phyloP scores from a whole-genome alignment of 2,797 vertebrate genomes.

The Chromobotia macracanthus region DNA sequence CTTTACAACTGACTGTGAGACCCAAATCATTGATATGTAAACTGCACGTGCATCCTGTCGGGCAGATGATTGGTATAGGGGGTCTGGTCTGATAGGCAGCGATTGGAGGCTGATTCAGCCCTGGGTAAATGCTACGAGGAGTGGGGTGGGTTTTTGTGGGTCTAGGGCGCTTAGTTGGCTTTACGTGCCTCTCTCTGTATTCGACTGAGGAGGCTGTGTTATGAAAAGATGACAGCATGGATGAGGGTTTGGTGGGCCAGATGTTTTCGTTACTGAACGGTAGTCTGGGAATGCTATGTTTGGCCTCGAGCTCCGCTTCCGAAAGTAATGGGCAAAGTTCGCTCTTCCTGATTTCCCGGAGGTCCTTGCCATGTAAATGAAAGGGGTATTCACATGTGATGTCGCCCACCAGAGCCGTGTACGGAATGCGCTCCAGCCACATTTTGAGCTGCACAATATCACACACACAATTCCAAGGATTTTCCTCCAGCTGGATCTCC shows the following conservation, averaged over 20 bases:
- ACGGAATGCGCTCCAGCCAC: constrained; percentile 96
- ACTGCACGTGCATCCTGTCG: constrained; percentile 92
- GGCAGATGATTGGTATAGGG: constrained; percentile 97
- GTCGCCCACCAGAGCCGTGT: constrained; percentile 94
- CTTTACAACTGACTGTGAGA: constrained; percentile 97
- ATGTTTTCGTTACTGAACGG: constrained; percentile 90
- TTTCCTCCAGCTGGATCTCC: constrained; percentile 98
- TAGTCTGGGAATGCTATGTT: constrained; percentile 89
- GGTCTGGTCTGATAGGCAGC: constrained; percentile 96
- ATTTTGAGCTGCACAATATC: constrained; percentile 96
- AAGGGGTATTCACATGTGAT: constrained; percentile 97
- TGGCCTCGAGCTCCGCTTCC: constrained; percentile 91
- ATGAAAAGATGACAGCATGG: constrained; percentile 96
- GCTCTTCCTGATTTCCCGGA: constrained; percentile 91
- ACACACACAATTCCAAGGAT: constrained; percentile 97
- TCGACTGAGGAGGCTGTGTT: constrained; percentile 97
- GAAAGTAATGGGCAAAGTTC: constrained; percentile 93
- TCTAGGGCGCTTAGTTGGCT: constrained; percentile 90
- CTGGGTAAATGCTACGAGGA: constrained; percentile 90
- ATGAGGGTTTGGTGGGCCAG: constrained; percentile 97
- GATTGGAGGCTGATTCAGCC: constrained; percentile 89
- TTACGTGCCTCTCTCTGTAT: constrained; percentile 88
- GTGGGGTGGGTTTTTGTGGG: constrained; percentile 91
- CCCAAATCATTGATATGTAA: constrained; percentile 98
- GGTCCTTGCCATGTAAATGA: constrained; percentile 96